phyloP scores from a whole-genome alignment of 1,140 invertebrate species.

The Hestina assimilis region DNA sequence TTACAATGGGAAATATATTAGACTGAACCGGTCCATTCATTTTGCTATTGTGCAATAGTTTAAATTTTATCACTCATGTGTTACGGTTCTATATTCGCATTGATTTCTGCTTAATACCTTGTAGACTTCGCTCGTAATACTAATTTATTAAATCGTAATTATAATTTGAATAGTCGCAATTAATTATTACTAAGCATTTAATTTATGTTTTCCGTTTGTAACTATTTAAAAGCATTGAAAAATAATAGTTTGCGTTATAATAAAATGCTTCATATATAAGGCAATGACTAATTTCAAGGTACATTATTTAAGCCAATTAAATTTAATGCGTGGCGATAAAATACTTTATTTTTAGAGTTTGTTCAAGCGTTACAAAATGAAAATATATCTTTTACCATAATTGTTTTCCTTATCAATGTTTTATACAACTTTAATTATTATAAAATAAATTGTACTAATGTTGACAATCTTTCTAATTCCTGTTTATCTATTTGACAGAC shows the following conservation, averaged over 20 bases:
- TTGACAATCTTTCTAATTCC: no score
- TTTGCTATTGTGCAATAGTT: slow-evolving; percentile 3
- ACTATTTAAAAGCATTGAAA: not conserved
- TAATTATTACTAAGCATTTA: slow-evolving; percentile 2
- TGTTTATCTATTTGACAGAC: no score
- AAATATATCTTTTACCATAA: not conserved
- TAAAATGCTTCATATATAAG: not conserved
- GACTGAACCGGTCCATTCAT: not conserved
- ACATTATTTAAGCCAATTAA: not conserved
- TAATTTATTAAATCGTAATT: slow-evolving; percentile 3
- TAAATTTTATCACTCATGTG: slow-evolving; percentile 2
- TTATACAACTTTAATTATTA: no score
- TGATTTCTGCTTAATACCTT: slow-evolving; percentile 15
- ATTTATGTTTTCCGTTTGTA: not conserved
- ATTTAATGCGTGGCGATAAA: not conserved
- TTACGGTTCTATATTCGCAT: slow-evolving; percentile 6
- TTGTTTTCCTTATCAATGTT: not conserved
- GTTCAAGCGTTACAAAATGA: not conserved
- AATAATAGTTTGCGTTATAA: not conserved
- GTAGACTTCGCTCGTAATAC: not conserved
- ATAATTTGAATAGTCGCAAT: slow-evolving; percentile 5
- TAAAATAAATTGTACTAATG: not conserved
- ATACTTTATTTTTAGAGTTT: not conserved
- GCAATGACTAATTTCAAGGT: not conserved
- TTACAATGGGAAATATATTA: slow-evolving; percentile 33